phyloP scores from a whole-genome alignment of 2,888 invertebrate genomes.

The Thysanoteuthis rhombus region DNA sequence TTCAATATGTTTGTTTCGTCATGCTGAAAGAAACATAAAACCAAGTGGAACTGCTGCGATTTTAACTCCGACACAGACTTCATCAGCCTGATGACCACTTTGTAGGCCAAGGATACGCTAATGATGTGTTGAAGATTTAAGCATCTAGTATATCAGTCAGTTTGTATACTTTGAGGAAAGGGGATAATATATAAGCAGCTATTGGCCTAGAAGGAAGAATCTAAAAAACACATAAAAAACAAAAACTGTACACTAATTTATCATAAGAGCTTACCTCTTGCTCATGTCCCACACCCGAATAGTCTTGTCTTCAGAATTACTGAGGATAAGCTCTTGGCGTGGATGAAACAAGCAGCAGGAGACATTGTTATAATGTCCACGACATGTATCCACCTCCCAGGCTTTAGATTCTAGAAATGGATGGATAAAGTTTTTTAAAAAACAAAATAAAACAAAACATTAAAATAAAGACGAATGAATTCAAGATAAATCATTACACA shows the following conservation, averaged over 20 bases:
- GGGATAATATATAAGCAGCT: no score
- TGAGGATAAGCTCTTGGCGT: constrained; percentile 92
- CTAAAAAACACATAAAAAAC: no score
- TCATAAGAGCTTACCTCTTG: constrained; percentile 57
- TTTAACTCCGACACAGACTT: no score
- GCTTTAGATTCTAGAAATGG: constrained; percentile 75
- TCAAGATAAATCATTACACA: background rate
- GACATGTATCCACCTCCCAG: constrained; percentile 98
- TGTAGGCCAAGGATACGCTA: no score
- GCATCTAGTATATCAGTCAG: no score
- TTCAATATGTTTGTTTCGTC: no score
- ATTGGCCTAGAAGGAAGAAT: no score
- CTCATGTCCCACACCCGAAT: constrained; percentile 98
- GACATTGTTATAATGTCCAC: constrained; percentile 99
- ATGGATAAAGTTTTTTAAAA: constrained; percentile 16
- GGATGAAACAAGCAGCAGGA: constrained; percentile 98
- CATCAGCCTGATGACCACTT: no score
- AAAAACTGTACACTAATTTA: background rate
- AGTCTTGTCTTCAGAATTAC: constrained; percentile 97
- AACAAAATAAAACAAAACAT: background rate
- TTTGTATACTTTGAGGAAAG: no score
- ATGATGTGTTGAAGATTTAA: no score
- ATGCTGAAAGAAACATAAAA: no score
- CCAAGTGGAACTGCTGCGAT: no score
- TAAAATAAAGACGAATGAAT: background rate